Evolutionary conservation across 2,113 vertebrate genomes (phyloP), one percentile per base, ranked within the genome.

Genomic region (Paedocypris sp.): DNA sequence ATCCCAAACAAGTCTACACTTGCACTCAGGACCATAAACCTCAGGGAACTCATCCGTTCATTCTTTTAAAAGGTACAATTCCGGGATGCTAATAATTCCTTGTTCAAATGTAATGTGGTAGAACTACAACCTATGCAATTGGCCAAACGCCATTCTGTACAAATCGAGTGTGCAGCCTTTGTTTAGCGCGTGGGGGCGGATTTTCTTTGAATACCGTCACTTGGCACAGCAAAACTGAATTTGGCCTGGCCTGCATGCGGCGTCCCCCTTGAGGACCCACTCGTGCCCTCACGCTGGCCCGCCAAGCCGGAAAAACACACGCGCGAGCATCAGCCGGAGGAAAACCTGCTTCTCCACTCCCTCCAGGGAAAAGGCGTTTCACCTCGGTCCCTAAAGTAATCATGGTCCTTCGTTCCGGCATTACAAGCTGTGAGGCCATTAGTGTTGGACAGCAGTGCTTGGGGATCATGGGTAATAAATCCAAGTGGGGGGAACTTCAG

Each of bases 351-450:
- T 49, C 43, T 53, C 20, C 29, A 38, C 48, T 64, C 62, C 68
- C 70, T 51, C n/a, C 11, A 38, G 73, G 68, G 57, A 64, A 28
- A 26, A 33, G 51, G 33, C 60, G 38, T 49, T 67, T 63, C 53
- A 69, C 20, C 62, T 20, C 13, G n/a, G 60, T 68, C 68, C 64
- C 72, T 57, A 66, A 69, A 66, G 70, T 74, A 72, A 71, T 77
- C 66, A 73, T 60, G 20, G 46, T 11, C 54, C 66, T 69, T 75
- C 58, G 60, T 67, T 67, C 60, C 38, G 59, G 43, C 60, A 62
- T 67, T 67, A 65, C 53, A 66, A 43, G 52, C 54, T 67, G 52
- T 50, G 35, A 18, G 45, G 32, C 46, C 42, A 56, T 66, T 65
- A 56, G 51, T 67, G 54, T 53, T 42, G 12, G 56, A 51, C 65